Evolutionary conservation across 2,888 invertebrate species (phyloP).

Genomic region (Lasioglossum marginatum): DNA sequence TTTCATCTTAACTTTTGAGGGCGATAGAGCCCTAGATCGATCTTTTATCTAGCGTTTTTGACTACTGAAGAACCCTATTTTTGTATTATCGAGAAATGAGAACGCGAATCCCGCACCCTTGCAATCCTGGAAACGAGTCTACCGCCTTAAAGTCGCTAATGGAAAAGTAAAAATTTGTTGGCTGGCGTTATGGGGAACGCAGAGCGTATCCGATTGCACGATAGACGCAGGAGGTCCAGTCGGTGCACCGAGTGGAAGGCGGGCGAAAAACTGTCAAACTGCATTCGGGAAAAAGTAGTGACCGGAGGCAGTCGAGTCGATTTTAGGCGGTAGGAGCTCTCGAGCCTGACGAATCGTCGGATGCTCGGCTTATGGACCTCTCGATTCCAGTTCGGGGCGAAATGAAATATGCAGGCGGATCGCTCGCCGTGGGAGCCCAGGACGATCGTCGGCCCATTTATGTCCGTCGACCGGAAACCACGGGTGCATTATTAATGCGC

Average conservation of each 20-base stretch:
- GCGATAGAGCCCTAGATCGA: too few species aligned
- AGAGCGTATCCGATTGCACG: neutral
- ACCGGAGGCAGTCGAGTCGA: neutral
- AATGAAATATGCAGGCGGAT: slow-evolving; percentile 73
- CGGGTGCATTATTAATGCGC: slow-evolving; percentile 82
- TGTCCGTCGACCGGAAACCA: slow-evolving; percentile 74
- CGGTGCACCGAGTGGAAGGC: neutral
- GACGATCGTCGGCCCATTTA: slow-evolving; percentile 73
- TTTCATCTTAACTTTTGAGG: too few species aligned
- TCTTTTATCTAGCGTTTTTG: too few species aligned
- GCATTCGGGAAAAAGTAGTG: neutral
- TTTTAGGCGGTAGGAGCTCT: slow-evolving; percentile 30
- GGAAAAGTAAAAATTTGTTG: neutral
- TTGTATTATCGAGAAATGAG: too few species aligned
- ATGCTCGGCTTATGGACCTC: slow-evolving; percentile 62
- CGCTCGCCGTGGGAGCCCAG: slow-evolving; percentile 61
- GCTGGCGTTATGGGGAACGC: neutral
- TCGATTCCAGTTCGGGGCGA: slow-evolving; percentile 66
- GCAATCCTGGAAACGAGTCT: too few species aligned
- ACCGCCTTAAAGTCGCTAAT: neutral
- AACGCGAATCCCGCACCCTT: too few species aligned
- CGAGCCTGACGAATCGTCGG: slow-evolving; percentile 51
- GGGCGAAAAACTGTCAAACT: neutral
- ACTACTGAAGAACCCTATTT: too few species aligned
- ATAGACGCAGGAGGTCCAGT: neutral